A percentile compares a stretch with the other conserved stretches of the same genome.
These are phyloP conservation scores for Elgaria multicarinata DNA, from an alignment of 2,113 vertebrate genomes.

Conservation along the genomic window DNA sequence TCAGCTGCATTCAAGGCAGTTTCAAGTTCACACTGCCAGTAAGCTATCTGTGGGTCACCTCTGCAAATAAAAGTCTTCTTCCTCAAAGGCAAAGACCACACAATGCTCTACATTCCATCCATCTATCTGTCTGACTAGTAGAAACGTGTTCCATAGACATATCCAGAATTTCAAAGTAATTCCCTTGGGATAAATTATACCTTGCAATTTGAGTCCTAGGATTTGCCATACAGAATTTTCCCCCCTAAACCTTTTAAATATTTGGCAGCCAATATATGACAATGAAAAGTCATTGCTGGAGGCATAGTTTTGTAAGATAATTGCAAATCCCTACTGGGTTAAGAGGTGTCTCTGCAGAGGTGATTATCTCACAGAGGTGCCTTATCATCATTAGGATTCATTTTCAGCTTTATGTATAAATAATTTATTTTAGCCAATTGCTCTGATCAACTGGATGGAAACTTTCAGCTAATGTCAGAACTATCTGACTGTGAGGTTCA, in stretches of 20 bases:
- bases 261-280: constrained; percentile 43
- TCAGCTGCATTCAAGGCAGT: constrained; percentile 38
- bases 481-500: constrained; percentile 74
- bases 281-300: constrained; percentile 62
- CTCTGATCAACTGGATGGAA: constrained; percentile 77
- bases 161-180: constrained; percentile 6
- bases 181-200: constrained; percentile 20
- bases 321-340: constrained; percentile 71
- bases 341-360: constrained; percentile 58
- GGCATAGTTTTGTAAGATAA: constrained; percentile 68
- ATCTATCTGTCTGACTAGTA: neutral
- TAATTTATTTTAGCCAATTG: constrained; percentile 80
- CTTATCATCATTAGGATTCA: constrained; percentile 76
- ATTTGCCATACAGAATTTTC: neutral
- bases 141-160: constrained; percentile 16
- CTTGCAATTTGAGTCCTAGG: neutral
- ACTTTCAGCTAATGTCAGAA: constrained; percentile 71
- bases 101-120: neutral
- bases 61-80: neutral
- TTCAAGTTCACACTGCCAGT: neutral
- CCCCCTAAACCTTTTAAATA: constrained; percentile 1
- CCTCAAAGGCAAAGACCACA: neutral
- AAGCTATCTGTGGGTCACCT: neutral
- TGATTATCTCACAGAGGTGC: constrained; percentile 77
- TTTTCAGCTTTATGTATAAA: constrained; percentile 70